Percentiles rank a stretch among this genome's conserved stretches.
Conservation (phyloP, 1,140 invertebrate genomes). For the Melipona quadrifasciata region DNA sequence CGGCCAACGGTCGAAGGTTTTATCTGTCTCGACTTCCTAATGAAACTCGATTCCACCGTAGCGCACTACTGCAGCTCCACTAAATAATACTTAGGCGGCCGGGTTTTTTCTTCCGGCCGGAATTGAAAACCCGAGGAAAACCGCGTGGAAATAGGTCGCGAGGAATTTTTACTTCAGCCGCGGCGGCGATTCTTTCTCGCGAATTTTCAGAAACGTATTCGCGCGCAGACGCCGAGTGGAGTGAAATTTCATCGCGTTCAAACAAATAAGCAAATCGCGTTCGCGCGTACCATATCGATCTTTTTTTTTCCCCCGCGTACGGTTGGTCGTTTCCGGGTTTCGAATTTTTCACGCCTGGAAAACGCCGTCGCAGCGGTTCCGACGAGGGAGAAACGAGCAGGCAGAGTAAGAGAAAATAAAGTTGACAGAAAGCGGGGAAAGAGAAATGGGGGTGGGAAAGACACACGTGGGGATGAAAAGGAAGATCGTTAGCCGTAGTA, state of each 20-base stretch:
- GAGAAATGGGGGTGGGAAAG: too few species aligned
- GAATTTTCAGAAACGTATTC: not conserved
- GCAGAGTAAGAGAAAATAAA: too few species aligned
- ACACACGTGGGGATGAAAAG: too few species aligned
- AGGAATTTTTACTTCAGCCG: not conserved
- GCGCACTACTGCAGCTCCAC: not conserved
- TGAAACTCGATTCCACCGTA: slow-evolving; percentile 22
- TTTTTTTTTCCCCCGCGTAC: too few species aligned
- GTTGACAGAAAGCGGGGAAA: too few species aligned
- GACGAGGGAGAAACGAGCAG: too few species aligned
- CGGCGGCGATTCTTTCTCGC: not conserved
- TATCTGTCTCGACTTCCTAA: slow-evolving; percentile 32
- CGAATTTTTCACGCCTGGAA: too few species aligned
- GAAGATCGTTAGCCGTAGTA: too few species aligned
- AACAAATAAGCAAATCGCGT: too few species aligned
- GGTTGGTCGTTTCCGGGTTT: too few species aligned
- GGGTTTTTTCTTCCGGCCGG: not conserved
- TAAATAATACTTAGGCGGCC: slow-evolving; percentile 6
- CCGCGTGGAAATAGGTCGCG: slow-evolving; percentile 2
- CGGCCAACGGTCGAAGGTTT: slow-evolving; percentile 36
- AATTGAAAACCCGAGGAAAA: not conserved
- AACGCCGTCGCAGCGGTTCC: too few species aligned
- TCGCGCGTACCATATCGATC: too few species aligned
- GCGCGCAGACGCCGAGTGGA: not conserved
- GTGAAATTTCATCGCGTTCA: not conserved